Base-by-base conservation (phyloP, 1,140 invertebrate genomes). In the Marisa cornuarietis region DNA sequence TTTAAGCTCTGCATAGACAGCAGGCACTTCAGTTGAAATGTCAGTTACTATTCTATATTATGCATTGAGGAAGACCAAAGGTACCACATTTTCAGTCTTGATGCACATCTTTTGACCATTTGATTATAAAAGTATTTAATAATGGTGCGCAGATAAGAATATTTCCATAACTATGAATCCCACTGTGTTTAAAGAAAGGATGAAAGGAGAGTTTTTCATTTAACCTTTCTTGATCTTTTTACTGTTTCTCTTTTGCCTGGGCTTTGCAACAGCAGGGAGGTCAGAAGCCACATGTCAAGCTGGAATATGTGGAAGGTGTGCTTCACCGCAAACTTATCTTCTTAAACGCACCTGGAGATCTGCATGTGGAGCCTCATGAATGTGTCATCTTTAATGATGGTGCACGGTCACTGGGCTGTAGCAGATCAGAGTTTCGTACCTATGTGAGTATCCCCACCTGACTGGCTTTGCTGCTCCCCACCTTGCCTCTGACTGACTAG, bases 351-450 rank as follows among this genome's bases (percentile, higher is more conserved):
- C 81, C 83, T 0, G 83, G 79, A 61, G 89, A 90, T 63, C 61
- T 90, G 10, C 83, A 85, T 20, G 84, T 89, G 18, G 85, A 86
- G 49, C 79, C 85, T 6, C 81, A 86, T 71, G 89, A 89, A 31
- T 90, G 90, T 83, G 85, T 90, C 31, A 87, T 90, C 66, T 90
- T 88, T 76, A 89, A 86, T 71, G 88, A 90, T 76, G 88, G 88
- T 11, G 80, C 86, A 18, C 85, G 84, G 73, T 87, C 88, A 16
- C 75, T 79, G 5, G 90, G 89, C 72, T 90, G 90, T 82, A 85
- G 81, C 54, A 77, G 82, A 66, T 83, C 85, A 22, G 86, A 90
- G 82, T 90, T 85, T 78, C 81, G 85, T 78, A 81, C 88, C 54
- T 89, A 89, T 83, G 89, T 90, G 85, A 90, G 89, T 89, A 81